These are phyloP conservation scores for Ophonus ardosiacus DNA, from an alignment of 2,888 invertebrate species.

Conservation along the genomic window DNA sequence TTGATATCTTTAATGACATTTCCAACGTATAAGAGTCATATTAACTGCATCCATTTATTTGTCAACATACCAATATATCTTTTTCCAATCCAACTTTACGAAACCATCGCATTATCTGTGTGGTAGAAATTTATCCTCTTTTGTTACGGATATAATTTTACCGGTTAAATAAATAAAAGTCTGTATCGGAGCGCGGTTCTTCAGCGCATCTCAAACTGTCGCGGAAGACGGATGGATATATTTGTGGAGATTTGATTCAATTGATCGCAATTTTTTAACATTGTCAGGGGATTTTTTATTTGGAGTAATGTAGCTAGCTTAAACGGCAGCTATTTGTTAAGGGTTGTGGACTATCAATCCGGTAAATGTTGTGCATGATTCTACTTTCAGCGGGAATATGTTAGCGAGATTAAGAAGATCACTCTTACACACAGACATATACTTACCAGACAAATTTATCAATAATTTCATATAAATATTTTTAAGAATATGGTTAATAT, in stretches of 20 bases:
- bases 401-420: no score
- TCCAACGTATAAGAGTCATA: no score
- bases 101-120: no score
- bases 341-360: background rate
- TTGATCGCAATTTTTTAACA: conserved; percentile 7
- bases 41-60: no score
- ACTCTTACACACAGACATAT: no score
- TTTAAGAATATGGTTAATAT: no score
- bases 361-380: background rate
- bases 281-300: conserved; percentile 44
- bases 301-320: conserved; percentile 34
- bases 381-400: no score
- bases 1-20: no score
- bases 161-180: conserved; percentile 24
- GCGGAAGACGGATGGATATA: conserved; percentile 26
- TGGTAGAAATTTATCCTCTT: background rate
- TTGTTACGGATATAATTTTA: background rate
- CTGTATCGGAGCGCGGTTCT: background rate
- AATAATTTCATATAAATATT: no score
- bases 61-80: no score
- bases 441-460: no score
- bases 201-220: conserved; percentile 20
- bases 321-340: conserved; percentile 17
- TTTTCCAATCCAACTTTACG: no score
- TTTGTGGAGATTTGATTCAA: conserved; percentile 41